These are phyloP conservation scores for Lingula anatina DNA, from an alignment of 2,888 invertebrate genomes.

Conservation along the genomic window DNA sequence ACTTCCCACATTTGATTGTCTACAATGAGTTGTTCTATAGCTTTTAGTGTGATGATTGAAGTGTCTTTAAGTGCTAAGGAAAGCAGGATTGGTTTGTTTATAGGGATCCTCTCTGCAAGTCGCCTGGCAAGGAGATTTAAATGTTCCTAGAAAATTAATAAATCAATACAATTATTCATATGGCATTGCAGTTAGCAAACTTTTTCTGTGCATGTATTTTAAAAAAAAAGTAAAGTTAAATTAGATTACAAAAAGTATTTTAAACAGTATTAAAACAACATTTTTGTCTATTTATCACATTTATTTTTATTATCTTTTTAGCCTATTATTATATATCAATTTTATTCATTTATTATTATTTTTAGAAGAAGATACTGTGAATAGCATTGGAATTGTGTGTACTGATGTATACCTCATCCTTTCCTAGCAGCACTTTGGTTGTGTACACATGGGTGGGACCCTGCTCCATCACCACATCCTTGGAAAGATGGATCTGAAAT, in stretches of 20 bases:
- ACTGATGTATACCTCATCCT: slow-evolving; percentile 42
- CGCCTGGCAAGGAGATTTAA: slow-evolving; percentile 39
- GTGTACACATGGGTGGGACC: slow-evolving; percentile 22
- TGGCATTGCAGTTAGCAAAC: neutral
- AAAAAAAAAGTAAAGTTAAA: too few relatives aligned
- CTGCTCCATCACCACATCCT: slow-evolving; percentile 25
- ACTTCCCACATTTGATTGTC: slow-evolving; percentile 3
- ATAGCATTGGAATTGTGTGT: too few relatives aligned
- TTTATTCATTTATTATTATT: too few relatives aligned
- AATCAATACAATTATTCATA: too few relatives aligned
- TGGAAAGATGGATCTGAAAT: slow-evolving; percentile 28
- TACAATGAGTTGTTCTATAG: slow-evolving; percentile 7
- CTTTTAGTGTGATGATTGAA: slow-evolving; percentile 20
- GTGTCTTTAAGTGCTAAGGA: slow-evolving; percentile 36
- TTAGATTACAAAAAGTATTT: neutral
- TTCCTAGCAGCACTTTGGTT: slow-evolving; percentile 36
- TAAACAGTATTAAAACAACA: neutral
- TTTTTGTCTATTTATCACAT: neutral
- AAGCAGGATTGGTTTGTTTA: slow-evolving; percentile 30
- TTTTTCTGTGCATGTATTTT: neutral
- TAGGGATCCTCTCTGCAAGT: slow-evolving; percentile 25
- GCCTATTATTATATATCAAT: too few relatives aligned
- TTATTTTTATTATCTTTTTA: too few relatives aligned
- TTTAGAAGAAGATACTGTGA: too few relatives aligned
- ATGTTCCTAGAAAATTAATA: slow-evolving; percentile 27